phyloP scores from a whole-genome alignment of 2,888 invertebrate species.

The Gari tellinella region DNA sequence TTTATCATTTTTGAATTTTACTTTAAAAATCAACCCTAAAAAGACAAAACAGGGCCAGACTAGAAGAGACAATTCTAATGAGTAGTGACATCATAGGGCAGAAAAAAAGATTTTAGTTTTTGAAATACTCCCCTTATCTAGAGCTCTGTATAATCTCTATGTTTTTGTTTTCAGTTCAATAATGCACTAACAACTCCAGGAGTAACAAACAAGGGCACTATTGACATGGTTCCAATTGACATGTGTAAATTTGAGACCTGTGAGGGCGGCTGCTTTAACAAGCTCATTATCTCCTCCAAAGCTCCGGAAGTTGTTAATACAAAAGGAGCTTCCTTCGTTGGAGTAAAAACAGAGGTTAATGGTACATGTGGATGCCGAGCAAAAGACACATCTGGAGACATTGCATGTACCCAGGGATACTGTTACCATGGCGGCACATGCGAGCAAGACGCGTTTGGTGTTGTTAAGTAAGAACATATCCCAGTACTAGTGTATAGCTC shows the following conservation, averaged over 20 bases:
- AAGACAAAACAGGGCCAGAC: too few relatives aligned
- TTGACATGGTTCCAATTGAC: constrained; percentile 98
- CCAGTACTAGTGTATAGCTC: too few relatives aligned
- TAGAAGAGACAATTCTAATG: too few relatives aligned
- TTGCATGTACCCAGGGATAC: constrained; percentile 88
- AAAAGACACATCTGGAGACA: constrained; percentile 91
- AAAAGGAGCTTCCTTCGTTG: constrained; percentile 97
- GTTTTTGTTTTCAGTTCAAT: constrained; percentile 88
- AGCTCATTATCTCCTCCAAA: constrained; percentile 87
- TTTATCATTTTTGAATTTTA: too few relatives aligned
- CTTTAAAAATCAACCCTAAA: too few relatives aligned
- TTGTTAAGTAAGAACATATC: constrained; percentile 73
- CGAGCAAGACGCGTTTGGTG: constrained; percentile 84
- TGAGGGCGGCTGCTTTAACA: constrained; percentile 95
- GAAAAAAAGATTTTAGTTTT: too few relatives aligned
- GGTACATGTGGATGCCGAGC: constrained; percentile 88
- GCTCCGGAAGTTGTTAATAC: constrained; percentile 93
- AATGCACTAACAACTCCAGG: constrained; percentile 89
- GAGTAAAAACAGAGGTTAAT: constrained; percentile 95
- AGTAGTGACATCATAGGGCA: too few relatives aligned
- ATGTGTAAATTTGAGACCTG: constrained; percentile 82
- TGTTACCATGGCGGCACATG: constrained; percentile 99
- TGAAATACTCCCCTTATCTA: too few relatives aligned
- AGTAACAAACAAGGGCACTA: constrained; percentile 90
- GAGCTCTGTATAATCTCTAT: too few relatives aligned